These are phyloP conservation scores for Saccostrea cuccullata DNA, from an alignment of 1,140 invertebrate species.

Conservation along the genomic window DNA sequence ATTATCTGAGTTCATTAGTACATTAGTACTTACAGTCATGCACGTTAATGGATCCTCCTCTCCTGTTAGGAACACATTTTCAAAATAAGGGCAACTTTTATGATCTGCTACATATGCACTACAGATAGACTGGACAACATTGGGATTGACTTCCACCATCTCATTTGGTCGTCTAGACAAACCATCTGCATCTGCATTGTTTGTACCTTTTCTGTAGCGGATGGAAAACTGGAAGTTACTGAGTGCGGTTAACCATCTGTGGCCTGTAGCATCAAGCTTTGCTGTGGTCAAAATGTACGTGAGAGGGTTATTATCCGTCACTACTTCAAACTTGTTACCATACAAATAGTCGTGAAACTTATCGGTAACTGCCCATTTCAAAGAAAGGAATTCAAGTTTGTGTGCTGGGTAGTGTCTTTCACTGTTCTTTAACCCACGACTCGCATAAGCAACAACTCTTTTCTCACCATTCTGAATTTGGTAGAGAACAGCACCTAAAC, in stretches of 20 bases:
- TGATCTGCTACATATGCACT: neutral
- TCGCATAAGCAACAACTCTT: too few species aligned
- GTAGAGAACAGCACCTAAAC: too few species aligned
- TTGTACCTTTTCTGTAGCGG: neutral
- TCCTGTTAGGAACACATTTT: too few species aligned
- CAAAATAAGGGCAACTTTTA: neutral
- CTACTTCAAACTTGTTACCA: conserved; percentile 29
- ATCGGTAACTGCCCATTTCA: conserved; percentile 39
- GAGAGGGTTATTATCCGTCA: neutral
- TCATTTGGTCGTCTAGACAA: neutral
- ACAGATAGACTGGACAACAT: neutral
- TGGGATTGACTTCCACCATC: neutral
- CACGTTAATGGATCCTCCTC: too few species aligned
- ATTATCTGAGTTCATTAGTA: too few species aligned
- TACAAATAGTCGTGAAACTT: conserved; percentile 51
- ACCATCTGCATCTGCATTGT: too few species aligned
- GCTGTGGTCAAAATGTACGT: neutral
- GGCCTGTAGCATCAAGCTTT: neutral
- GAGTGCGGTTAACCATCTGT: conserved; percentile 26
- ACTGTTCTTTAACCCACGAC: too few species aligned
- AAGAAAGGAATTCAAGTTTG: neutral
- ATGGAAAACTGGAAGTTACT: conserved; percentile 27
- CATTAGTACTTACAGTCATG: too few species aligned
- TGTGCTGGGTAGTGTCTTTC: too few species aligned
- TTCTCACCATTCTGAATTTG: too few species aligned